These are phyloP conservation scores for Botia almorhae DNA, from an alignment of 2,797 vertebrate species.

Conservation along the genomic window DNA sequence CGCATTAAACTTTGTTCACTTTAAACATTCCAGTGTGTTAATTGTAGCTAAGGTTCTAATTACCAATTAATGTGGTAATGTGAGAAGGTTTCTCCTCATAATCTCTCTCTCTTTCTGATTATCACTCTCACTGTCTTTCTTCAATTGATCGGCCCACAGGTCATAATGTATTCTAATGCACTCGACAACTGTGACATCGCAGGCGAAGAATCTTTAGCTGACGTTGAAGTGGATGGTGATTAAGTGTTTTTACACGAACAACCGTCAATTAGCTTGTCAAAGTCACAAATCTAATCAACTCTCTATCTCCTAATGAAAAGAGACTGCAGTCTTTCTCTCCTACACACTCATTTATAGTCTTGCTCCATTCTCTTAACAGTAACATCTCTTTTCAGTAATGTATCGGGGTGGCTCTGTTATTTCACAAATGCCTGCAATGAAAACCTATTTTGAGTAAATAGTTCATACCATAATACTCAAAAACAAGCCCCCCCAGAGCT, in stretches of 20 bases:
- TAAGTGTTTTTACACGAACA: conserved; percentile 75
- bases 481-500: background rate
- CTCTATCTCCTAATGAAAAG: conserved; percentile 69
- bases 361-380: conserved; percentile 38
- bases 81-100: conserved; percentile 19
- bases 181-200: conserved; percentile 77
- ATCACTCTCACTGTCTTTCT: conserved; percentile 34
- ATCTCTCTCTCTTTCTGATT: conserved; percentile 36
- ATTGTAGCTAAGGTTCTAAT: background rate
- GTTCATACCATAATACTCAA: conserved; percentile 1
- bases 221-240: conserved; percentile 71
- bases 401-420: conserved; percentile 51
- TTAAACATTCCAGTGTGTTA: background rate
- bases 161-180: conserved; percentile 75
- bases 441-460: conserved; percentile 24
- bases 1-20: background rate
- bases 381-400: conserved; percentile 65
- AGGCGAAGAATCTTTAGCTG: conserved; percentile 68
- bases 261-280: conserved; percentile 83
- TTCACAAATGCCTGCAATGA: conserved; percentile 2
- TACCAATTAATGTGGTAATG: background rate
- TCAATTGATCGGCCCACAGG: conserved; percentile 43
- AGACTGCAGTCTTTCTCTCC: conserved; percentile 49
- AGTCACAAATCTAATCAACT: conserved; percentile 81
- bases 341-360: conserved; percentile 4